Evolutionary conservation across 2,113 vertebrate genomes (phyloP).

Genomic region (Myotis davidii): DNA sequence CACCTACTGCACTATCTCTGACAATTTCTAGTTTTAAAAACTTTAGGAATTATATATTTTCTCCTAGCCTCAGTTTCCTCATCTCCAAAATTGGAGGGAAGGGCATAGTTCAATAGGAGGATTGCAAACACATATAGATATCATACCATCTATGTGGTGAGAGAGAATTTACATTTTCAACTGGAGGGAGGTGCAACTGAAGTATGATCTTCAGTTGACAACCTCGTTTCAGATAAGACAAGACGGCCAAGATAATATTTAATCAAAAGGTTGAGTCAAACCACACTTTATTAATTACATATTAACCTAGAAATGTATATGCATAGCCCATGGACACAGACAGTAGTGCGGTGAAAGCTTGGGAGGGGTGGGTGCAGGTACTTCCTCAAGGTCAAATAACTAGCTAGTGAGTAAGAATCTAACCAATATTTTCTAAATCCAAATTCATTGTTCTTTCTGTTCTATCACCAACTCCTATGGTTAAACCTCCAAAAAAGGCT

Average conservation of each 20-base stretch:
- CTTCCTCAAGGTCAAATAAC: not conserved
- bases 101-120: not conserved
- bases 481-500: slow-evolving; percentile 26
- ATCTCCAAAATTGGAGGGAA: not conserved
- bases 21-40: not conserved
- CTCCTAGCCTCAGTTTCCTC: not conserved
- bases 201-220: not conserved
- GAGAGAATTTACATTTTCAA: not conserved
- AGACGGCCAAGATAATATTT: not conserved
- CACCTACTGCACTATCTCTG: not conserved
- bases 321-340: too few species aligned
- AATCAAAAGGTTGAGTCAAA: not conserved
- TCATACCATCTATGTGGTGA: not conserved
- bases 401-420: not conserved
- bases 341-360: too few species aligned
- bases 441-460: not conserved
- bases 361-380: too few species aligned
- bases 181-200: not conserved
- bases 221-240: not conserved
- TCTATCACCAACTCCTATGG: not conserved
- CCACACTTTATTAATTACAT: not conserved
- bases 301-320: too few species aligned
- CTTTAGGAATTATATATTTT: not conserved
- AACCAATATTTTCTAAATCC: not conserved
- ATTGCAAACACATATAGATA: not conserved